A percentile compares a stretch with the other conserved stretches of the same genome.
Conservation (phyloP, 2,797 vertebrate genomes). For the Petrocephalus sullivani region DNA sequence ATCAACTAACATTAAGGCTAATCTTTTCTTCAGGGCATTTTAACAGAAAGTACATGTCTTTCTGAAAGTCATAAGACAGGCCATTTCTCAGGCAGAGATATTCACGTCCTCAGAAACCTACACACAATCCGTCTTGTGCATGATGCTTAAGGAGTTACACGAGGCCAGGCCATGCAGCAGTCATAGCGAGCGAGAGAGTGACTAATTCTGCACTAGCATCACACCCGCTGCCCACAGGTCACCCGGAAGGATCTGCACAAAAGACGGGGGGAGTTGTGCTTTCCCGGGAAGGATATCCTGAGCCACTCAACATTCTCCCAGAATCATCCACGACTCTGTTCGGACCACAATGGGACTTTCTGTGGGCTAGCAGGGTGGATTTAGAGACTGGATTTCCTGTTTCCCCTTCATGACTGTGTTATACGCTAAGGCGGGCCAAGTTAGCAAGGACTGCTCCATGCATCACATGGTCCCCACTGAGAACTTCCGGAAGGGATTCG, state of each 20-base stretch:
- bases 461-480: background rate
- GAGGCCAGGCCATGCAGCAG: background rate
- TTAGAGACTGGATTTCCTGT: background rate
- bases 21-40: background rate
- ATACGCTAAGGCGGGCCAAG: background rate
- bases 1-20: background rate
- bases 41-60: background rate
- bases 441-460: background rate
- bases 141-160: background rate
- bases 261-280: background rate
- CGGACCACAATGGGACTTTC: background rate
- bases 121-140: background rate
- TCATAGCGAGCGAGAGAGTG: background rate
- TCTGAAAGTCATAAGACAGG: background rate
- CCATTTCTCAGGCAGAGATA: background rate
- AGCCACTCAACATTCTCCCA: background rate
- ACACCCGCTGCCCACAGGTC: slow-evolving; percentile 5
- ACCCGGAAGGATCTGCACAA: background rate
- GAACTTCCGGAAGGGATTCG: background rate
- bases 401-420: background rate
- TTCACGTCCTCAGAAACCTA: background rate
- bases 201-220: slow-evolving; percentile 9
- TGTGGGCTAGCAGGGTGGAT: background rate
- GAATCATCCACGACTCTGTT: background rate
- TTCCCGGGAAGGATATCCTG: slow-evolving; percentile 21